Percentiles rank a stretch among this genome's conserved stretches.
These are phyloP conservation scores for Nematolebias whitei DNA, from an alignment of 2,113 vertebrate species.

Conservation along the genomic window DNA sequence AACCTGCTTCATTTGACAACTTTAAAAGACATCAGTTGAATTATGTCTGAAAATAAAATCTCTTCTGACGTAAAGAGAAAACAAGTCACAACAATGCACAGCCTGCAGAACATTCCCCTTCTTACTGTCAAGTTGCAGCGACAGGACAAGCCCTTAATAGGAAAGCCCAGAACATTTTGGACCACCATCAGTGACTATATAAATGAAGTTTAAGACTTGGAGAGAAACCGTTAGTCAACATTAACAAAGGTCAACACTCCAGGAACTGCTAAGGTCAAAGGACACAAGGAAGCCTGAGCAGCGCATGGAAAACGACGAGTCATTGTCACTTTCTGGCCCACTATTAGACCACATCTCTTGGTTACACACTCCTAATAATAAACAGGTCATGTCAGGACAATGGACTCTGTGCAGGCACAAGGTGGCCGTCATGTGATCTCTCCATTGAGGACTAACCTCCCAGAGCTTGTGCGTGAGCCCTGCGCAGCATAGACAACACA, in stretches of 20 bases:
- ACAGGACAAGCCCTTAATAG: neutral
- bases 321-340: conserved; percentile 8
- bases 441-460: conserved; percentile 24
- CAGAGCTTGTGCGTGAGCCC: conserved; percentile 3
- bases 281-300: neutral
- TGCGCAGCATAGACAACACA: neutral
- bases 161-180: neutral
- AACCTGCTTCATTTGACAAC: no score
- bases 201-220: neutral
- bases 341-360: neutral
- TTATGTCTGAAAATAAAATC: no score
- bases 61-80: no score
- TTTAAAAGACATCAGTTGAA: neutral
- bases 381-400: conserved; percentile 34
- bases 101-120: neutral
- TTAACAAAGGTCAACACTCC: neutral
- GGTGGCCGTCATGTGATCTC: conserved; percentile 14
- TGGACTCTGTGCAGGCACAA: neutral
- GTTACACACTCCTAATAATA: conserved; percentile 37
- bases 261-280: neutral
- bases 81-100: neutral
- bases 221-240: neutral
- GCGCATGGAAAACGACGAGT: conserved; percentile 13
- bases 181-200: neutral
- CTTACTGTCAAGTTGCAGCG: neutral